Evolutionary conservation across 2,888 invertebrate genomes (phyloP), one percentile per base, ranked within the genome.

Genomic region (Apomyelois bistriatella): DNA sequence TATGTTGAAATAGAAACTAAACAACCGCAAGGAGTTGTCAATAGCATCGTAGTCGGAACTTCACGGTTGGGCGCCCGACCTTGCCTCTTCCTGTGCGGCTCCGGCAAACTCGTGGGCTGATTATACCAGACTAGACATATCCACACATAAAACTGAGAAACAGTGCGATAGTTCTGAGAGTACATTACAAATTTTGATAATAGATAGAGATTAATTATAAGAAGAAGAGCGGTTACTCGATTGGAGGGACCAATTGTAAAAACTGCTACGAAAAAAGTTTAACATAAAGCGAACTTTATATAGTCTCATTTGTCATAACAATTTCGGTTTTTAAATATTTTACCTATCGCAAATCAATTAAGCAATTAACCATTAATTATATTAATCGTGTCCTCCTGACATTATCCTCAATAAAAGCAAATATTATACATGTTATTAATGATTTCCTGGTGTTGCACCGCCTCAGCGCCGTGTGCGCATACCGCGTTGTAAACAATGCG

Each of bases 51-150:
- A 81, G 76, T 72, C 79, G 82, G 78, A 81, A 82, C 77, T 86
- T 85, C 80, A 89, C 85, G 89, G 75, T 82, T 82, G 83, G 76
- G 62, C 74, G 85, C 87, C 22, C 84, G 87, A 82, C 87, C 85
- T 86, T 88, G 86, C 83, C 82, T 79, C 79, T 84, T 86, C 87
- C 84, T 86, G 85, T 72, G 65, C 60, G 61, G 65, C 65, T 22
- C 3, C 8, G 32, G 8, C 68, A 66, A 66, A 70, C 69, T 64
- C 62, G 66, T 64, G 57, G 59, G 64, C 62, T 64, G 60, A 57
- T 61, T 57, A 63, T 54, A 41, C 32, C 40, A 8, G 3, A 48
- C 36, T 6, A 17, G 15, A 48, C 37, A 48, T 17, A 48, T 16
- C 15, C 30, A 37, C 30, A 48, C 16, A 46, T 32, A 22, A n/a